Evolutionary conservation across 2,113 vertebrate species (phyloP), one percentile per base, ranked within the genome.

Genomic region (Podarcis muralis): DNA sequence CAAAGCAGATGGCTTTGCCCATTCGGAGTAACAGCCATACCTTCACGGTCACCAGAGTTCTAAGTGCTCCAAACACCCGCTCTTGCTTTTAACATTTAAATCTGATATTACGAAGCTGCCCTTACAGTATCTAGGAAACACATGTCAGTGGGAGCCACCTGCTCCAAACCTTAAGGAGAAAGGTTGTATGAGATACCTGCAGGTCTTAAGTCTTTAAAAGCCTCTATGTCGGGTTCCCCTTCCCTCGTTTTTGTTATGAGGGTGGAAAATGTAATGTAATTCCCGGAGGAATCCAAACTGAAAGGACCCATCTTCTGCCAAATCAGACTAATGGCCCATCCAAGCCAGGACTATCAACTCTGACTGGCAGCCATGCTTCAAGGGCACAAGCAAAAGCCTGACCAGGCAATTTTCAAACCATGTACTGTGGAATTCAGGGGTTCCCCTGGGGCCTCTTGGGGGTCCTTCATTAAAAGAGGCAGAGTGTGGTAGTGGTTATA

Each of bases 1-100:
- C 93, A 78, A 94, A 95, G 95, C 95, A 97, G 96, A 97, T 96
- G 95, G 92, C 89, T 96, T 89, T 12, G 23, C 9, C 92, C n/a
- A n/a, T 92, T 92, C 83, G 0, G 0, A 77, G 92, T 68, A 57
- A 92, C 89, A 90, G 40, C 48, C 94, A 92, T 94, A 95, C 93
- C 95, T 93, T 93, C 88, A n/a, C 80, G 66, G 87, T 92, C 94
- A 68, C 90, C 92, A 72, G 87, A 91, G 82, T 92, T 92, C 90
- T 75, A 82, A 86, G 81, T 86, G 85, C 88, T 80, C 84, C 92
- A 79, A 59, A 89, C 89, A 75, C 74, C 66, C 85, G 84, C 86
- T 90, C n/a, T 32, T 5, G 90, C 37, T 87, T 2, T 0, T 83
- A 92, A 40, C 65, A 71, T 89, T 92, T 89, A 7, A 25, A 84